Evolutionary conservation across 2,888 invertebrate genomes (phyloP), one percentile per base, ranked within the genome.

Genomic region (Zygaena filipendulae): DNA sequence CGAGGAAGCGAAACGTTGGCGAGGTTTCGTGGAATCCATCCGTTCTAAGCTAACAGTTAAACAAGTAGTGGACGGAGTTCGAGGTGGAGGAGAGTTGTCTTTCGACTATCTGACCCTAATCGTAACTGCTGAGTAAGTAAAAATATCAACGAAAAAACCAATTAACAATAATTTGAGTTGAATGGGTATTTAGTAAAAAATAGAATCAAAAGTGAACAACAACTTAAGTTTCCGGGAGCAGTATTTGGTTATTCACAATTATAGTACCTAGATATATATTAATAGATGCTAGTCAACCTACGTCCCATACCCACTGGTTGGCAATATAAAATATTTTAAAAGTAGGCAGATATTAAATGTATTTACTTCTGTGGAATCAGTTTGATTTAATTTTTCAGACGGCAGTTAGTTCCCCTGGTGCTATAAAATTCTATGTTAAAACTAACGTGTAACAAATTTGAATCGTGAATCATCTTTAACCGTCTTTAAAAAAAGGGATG

Each of bases 101-200:
- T 93, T 93, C 56, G 93, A 93, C 69, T 93, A 89, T 53, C 77
- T 92, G 8, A 81, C 90, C 35, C 72, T 92, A 33, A 87, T 92
- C 36, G 81, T 92, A 35, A 88, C 92, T 14, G 92, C 92, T 25
- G 91, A 91, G 92, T 92, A 79, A 84, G 84, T 75, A 4, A 16
- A 6, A 16, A 16, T 16, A 16, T 16, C 16, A 16, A 16, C 7
- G 16, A 16, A 6, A 16, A 6, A 16, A 21, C n/a, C 14, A 18
- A 29, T 13, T 23, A 11, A 23, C 34, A n/a, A 21, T n/a, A 11
- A 11, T 19, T 4, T n/a, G 8, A 13, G 13, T 11, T 13, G 8
- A 7, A 13, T 13, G 13, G 10, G 9, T 21, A 8, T 18, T n/a
- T 9, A n/a, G 22, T 21, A 11, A 7, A 7, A 4, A 4, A 16